Percentiles rank a stretch among this genome's conserved stretches.
Conservation (phyloP, 1,140 invertebrate genomes). For the Drosophila paulistorum region DNA sequence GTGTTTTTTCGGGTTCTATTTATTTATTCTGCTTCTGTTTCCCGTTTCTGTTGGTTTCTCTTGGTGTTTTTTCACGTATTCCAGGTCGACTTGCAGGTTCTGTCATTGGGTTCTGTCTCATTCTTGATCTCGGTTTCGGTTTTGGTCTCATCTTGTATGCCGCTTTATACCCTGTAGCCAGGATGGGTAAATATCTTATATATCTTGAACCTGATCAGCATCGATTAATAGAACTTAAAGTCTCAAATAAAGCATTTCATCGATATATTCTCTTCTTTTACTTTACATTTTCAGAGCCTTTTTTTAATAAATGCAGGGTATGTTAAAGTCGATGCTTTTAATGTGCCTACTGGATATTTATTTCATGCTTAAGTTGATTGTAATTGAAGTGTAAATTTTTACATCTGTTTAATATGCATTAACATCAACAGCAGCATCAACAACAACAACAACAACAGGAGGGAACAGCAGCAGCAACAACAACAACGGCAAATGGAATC, state of each 20-base stretch:
- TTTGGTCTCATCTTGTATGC: too few relatives aligned
- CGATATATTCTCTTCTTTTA: too few relatives aligned
- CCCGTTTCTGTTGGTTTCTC: conserved; percentile 3
- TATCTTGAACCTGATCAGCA: too few relatives aligned
- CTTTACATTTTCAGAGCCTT: too few relatives aligned
- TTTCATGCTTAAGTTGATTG: conserved; percentile 68
- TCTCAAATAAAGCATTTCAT: too few relatives aligned
- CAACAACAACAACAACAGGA: conserved; percentile 6
- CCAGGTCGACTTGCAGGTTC: neutral
- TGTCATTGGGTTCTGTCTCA: neutral
- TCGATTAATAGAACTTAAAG: too few relatives aligned
- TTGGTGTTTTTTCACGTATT: neutral
- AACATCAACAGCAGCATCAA: conserved; percentile 31
- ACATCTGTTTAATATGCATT: conserved; percentile 77
- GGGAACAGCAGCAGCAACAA: neutral
- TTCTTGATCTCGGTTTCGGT: too few relatives aligned
- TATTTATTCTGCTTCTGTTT: conserved; percentile 28
- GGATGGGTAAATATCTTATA: too few relatives aligned
- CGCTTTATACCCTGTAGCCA: too few relatives aligned
- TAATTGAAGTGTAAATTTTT: conserved; percentile 75
- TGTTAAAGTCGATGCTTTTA: too few relatives aligned
- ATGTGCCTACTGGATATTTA: neutral
- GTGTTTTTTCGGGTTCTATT: conserved; percentile 9
- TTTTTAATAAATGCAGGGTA: too few relatives aligned
- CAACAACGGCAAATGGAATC: conserved; percentile 33